Evolutionary conservation across 2,797 vertebrate genomes (phyloP), one percentile per base, ranked within the genome.

Genomic region (Arremon brunneinucha): DNA sequence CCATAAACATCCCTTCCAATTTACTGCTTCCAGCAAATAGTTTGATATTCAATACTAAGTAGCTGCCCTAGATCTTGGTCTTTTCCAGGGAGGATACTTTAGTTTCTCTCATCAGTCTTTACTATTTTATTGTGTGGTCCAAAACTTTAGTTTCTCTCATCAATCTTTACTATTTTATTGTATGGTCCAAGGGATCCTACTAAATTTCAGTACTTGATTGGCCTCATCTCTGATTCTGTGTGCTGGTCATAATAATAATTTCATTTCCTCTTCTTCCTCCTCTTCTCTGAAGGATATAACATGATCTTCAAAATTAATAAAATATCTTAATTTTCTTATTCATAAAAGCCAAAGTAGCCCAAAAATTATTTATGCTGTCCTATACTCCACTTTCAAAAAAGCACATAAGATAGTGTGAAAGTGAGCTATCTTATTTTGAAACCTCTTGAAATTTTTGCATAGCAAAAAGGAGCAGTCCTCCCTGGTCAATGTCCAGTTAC

Each of bases 371-470:
- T 83, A 52, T 75, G 20, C 18, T 92, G 90, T 87, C 39, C 37
- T 46, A 5, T 67, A 64, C 30, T 83, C 17, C 32, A 49, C 46
- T 90, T 95, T 64, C 52, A 85, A 83, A 62, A 43, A 62, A 86
- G 23, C 41, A 57, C 0, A 0, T 65, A 85, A 41, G 50, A 50
- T 43, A 78, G 56, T 16, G 6, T 82, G 57, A 86, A 95, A 92
- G 30, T 55, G 64, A 93, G 55, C 10, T 44, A 60, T 22, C 21
- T 59, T 74, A 52, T 65, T 93, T 70, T 93, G 83, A 90, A 94
- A 76, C 41, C 27, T 62, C 78, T 96, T 90, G 26, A 96, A 69
- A 80, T 80, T 92, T 83, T 89, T 76, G 9, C 77, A 35, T 57
- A 82, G 56, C 84, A 69, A 75, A 89, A 94, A 65, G 76, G 35